Percentiles rank a stretch among this genome's conserved stretches.
These are phyloP conservation scores for Stichodactyla helianthus DNA, from an alignment of 64 coral and sea anemone species.

Conservation along the genomic window DNA sequence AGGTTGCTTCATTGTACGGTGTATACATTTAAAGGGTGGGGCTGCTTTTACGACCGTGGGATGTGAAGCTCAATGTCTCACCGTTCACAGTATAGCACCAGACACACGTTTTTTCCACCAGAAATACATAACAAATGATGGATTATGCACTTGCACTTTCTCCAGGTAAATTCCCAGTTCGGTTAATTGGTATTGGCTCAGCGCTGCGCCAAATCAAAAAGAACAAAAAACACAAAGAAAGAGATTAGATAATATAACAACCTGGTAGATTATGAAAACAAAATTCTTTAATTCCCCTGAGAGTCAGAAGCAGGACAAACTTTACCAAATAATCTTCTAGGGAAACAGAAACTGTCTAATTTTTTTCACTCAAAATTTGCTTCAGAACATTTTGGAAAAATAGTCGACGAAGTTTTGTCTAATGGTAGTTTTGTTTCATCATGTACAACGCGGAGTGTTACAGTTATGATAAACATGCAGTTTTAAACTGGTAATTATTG, in stretches of 20 bases:
- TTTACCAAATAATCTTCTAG: background rate
- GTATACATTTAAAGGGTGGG: background rate
- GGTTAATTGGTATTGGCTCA: too few species aligned
- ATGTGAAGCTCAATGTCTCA: background rate
- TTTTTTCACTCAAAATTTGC: too few species aligned
- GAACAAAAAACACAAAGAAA: background rate
- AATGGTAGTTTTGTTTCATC: too few species aligned
- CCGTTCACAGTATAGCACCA: background rate
- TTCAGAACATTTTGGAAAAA: too few species aligned
- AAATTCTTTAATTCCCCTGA: background rate
- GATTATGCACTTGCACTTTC: background rate
- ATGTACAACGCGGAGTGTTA: too few species aligned
- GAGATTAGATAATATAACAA: background rate
- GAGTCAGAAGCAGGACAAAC: background rate
- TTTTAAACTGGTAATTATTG: too few species aligned
- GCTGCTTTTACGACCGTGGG: constrained; percentile 9
- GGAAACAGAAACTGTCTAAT: too few species aligned
- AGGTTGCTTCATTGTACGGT: background rate
- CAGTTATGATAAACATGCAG: too few species aligned
- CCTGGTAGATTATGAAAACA: background rate
- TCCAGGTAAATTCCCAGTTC: background rate
- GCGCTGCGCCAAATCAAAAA: background rate
- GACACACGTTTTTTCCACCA: constrained; percentile 9
- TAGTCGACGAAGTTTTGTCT: too few species aligned
- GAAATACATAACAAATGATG: background rate